These are phyloP conservation scores for Malaclemys terrapin DNA, from an alignment of 2,113 vertebrate species.

Conservation along the genomic window DNA sequence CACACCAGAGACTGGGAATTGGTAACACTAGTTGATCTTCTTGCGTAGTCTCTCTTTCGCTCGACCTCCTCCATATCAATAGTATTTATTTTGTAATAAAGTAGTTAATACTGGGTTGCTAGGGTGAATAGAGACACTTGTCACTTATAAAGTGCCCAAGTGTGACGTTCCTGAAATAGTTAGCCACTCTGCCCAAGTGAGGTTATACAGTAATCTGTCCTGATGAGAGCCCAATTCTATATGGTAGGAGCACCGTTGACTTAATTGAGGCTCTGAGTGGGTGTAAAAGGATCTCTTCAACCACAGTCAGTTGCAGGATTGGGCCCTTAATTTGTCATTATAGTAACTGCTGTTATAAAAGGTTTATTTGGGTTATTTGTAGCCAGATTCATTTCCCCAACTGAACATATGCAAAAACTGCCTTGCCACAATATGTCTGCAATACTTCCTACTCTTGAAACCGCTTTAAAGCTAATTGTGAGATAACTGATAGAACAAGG, in stretches of 20 bases:
- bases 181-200: background rate
- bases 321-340: background rate
- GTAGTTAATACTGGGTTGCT: background rate
- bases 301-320: background rate
- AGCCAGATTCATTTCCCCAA: background rate
- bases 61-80: background rate
- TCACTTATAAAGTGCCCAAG: no score
- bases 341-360: background rate
- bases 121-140: background rate
- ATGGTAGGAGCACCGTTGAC: background rate
- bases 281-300: background rate
- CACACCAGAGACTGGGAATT: background rate
- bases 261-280: background rate
- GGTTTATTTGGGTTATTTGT: fast-evolving
- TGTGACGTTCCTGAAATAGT: background rate
- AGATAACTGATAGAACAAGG: background rate
- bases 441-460: background rate
- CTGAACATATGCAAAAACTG: fast-evolving
- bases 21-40: no score
- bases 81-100: background rate
- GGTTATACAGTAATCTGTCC: background rate
- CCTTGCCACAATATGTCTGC: fast-evolving
- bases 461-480: background rate
- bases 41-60: background rate
- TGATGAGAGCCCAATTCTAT: background rate